These are phyloP conservation scores for Apoda limacodes DNA, from an alignment of 2,888 invertebrate genomes.

Conservation along the genomic window DNA sequence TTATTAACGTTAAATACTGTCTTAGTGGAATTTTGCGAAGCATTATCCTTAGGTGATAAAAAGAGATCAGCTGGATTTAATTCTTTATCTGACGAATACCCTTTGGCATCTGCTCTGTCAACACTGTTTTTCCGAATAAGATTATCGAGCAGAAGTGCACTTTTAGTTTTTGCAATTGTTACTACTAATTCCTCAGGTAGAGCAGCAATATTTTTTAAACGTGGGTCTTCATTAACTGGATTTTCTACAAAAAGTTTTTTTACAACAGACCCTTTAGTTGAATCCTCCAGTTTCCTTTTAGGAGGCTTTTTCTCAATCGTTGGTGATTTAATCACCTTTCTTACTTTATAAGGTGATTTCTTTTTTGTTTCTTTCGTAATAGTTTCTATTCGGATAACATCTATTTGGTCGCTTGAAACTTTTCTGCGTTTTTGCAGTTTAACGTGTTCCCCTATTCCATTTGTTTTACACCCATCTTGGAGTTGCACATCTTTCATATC, in stretches of 20 bases:
- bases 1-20: constrained; percentile 56
- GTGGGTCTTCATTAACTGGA: constrained; percentile 38
- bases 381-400: constrained; percentile 34
- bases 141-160: constrained; percentile 64
- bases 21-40: constrained; percentile 44
- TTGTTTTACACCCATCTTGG: constrained; percentile 54
- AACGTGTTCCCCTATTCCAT: constrained; percentile 65
- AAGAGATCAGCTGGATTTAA: constrained; percentile 58
- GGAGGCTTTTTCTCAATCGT: constrained; percentile 47
- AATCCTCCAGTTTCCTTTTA: constrained; percentile 52
- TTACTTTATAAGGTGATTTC: constrained; percentile 36
- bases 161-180: constrained; percentile 54
- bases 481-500: constrained; percentile 60
- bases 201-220: constrained; percentile 31
- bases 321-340: constrained; percentile 37
- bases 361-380: constrained; percentile 40
- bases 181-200: constrained; percentile 30
- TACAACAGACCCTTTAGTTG: constrained; percentile 28
- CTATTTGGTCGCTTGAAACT: constrained; percentile 51
- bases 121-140: constrained; percentile 70
- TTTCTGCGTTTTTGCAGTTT: constrained; percentile 67
- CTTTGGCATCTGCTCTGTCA: constrained; percentile 54
- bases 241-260: constrained; percentile 42
- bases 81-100: constrained; percentile 45
- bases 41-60: constrained; percentile 47